Evolutionary conservation across 35 echinoderm and acorn worm species (phyloP).

Genomic region (Antedon bifida): DNA sequence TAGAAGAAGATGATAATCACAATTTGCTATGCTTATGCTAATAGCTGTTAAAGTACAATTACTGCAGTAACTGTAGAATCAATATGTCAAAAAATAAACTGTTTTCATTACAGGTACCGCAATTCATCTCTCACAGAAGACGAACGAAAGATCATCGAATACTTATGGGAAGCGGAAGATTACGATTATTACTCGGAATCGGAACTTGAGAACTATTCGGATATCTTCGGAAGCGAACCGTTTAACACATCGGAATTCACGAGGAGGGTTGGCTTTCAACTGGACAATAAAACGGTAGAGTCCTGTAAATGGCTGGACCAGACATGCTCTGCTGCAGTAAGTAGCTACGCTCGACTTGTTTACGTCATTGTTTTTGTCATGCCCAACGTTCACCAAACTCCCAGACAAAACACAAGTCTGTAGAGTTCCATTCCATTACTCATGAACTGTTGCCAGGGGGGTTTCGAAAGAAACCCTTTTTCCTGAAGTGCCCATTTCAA

Average conservation of each 20-base stretch:
- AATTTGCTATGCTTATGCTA: too few species aligned
- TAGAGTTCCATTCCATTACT: too few species aligned
- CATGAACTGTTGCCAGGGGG: too few species aligned
- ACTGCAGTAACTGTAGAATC: too few species aligned
- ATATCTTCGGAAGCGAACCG: background rate
- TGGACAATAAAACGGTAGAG: background rate
- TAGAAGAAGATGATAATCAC: too few species aligned
- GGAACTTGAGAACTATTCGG: background rate
- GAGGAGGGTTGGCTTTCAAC: background rate
- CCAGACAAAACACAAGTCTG: too few species aligned
- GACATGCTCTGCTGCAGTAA: background rate
- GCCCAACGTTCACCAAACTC: background rate
- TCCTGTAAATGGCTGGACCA: conserved; percentile 14
- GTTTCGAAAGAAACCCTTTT: too few species aligned
- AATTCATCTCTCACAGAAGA: background rate
- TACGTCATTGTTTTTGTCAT: background rate
- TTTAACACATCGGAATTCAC: conserved; percentile 18
- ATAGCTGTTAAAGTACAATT: too few species aligned
- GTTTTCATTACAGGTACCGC: background rate
- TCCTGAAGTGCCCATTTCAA: too few species aligned
- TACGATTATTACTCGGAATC: background rate
- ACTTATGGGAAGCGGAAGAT: background rate
- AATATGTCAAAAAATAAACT: too few species aligned
- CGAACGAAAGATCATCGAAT: background rate
- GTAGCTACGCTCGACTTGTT: background rate